Evolutionary conservation across 2,888 invertebrate species (phyloP), one percentile per base, ranked within the genome.

Genomic region (Dynastes maya): DNA sequence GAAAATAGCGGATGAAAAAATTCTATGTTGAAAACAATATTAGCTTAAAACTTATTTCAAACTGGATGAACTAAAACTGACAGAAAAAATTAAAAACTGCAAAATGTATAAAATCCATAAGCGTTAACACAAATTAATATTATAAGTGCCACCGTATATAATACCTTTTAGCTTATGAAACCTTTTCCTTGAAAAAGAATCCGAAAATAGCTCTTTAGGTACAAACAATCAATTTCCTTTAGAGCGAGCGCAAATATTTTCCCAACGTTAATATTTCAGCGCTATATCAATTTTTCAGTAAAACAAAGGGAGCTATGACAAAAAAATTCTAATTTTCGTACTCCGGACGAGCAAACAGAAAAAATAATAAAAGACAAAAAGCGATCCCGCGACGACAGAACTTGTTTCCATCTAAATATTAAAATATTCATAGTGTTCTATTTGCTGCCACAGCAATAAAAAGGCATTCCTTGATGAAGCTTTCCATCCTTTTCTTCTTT

Each of bases 371-470:
- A 77, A 79, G 65, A 79, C 74, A 79, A 79, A 79, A 77, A 72
- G 72, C 78, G 72, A 74, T 45, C 61, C 61, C 61, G 58, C 68
- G 74, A 77, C 77, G 74, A n/a, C 53, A 78, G 65, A 67, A 74
- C 71, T 77, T 79, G 79, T 68, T 72, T 77, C 79, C 79, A 79
- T 79, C 79, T 78, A 80, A 81, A 81, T 80, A 81, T 79, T 80
- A 81, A 81, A 81, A 81, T 80, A 81, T 81, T 79, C 80, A 80
- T 81, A 78, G 75, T 80, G 79, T 81, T 75, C 80, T 78, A 80
- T 81, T 80, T 81, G 68, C 71, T 72, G 76, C 78, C 49, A 49
- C 68, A 71, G 75, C 67, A 77, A 78, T 68, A 77, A 79, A 79
- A 77, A 72, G 53, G 45, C 45, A 74, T 74, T 63, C 45, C 61